Evolutionary conservation across 2,888 invertebrate genomes (phyloP).

Genomic region (Sthenelais limicola): DNA sequence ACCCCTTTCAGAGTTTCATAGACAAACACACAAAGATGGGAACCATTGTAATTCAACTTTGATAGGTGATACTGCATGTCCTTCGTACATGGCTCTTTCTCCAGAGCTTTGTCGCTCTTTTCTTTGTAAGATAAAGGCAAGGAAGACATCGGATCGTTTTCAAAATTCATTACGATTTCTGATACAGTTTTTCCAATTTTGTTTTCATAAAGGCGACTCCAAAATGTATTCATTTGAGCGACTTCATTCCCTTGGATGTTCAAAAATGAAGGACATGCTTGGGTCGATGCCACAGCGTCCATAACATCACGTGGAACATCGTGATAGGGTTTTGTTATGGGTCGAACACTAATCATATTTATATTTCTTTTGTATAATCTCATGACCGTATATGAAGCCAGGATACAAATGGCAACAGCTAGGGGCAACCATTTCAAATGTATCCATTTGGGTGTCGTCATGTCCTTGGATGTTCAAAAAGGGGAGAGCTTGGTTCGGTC

Average conservation of each 20-base stretch:
- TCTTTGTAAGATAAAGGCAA: not conserved
- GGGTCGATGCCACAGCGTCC: too few species aligned
- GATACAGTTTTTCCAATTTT: not conserved
- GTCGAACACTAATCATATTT: too few species aligned
- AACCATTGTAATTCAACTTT: not conserved
- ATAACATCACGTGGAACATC: too few species aligned
- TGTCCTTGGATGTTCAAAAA: too few species aligned
- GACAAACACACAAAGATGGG: not conserved
- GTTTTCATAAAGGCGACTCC: not conserved
- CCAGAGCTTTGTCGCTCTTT: not conserved
- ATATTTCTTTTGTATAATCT: too few species aligned
- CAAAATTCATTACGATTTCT: not conserved
- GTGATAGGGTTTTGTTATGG: too few species aligned
- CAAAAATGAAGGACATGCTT: not conserved
- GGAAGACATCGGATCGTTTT: not conserved
- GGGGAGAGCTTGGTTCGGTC: too few species aligned
- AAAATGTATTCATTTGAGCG: not conserved
- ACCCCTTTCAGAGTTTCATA: not conserved
- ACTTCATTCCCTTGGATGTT: not conserved
- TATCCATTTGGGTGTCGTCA: too few species aligned
- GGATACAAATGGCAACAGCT: too few species aligned
- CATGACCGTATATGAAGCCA: too few species aligned
- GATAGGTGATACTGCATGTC: not conserved
- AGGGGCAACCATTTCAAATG: too few species aligned
- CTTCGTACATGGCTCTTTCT: not conserved